Evolutionary conservation across 2,113 vertebrate genomes (phyloP), one percentile per base, ranked within the genome.

Genomic region (Ameiurus melas): DNA sequence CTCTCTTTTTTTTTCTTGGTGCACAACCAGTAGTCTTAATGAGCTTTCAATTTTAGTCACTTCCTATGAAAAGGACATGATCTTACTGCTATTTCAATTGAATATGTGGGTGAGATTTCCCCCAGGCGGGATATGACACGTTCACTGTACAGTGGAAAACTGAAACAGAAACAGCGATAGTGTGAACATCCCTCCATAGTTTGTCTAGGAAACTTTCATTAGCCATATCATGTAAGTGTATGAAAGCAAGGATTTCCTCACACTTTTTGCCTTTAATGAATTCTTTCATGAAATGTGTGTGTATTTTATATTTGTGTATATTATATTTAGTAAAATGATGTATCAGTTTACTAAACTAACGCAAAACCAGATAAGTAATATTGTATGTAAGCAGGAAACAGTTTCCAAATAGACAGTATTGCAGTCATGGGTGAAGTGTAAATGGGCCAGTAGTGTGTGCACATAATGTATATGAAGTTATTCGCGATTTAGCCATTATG

Each of bases 11-110:
- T 85, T 43, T 43, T 30, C 36, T 80, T 86, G 80, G 79, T 30
- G 6, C 47, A 10, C 22, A n/a, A 30, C 85, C 84, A 84, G 43
- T 75, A 36, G 62, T 39, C 83, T 70, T 84, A 84, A 86, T 70
- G n/a, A 86, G 80, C 81, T 86, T 78, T 84, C 66, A 81, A 30
- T 84, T 39, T 30, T 66, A 19, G 53, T 82, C 43, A 71, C 39
- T 82, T 87, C 57, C 82, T 71, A 58, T 30, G 30, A 85, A 90
- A 47, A 85, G 60, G 82, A 85, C 20, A 39, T 81, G 86, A 86
- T 86, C 25, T 73, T 51, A 77, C 10, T 27, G 25, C 36, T 27
- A 51, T 77, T 77, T 77, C 12, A 5, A 47, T 51, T 25, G 39
- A 27, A 51, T 47, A 51, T 27, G 20, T 51, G 12, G 10, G 12